These are phyloP conservation scores for Scarus forsteni DNA, from an alignment of 2,797 vertebrate genomes.

Conservation along the genomic window DNA sequence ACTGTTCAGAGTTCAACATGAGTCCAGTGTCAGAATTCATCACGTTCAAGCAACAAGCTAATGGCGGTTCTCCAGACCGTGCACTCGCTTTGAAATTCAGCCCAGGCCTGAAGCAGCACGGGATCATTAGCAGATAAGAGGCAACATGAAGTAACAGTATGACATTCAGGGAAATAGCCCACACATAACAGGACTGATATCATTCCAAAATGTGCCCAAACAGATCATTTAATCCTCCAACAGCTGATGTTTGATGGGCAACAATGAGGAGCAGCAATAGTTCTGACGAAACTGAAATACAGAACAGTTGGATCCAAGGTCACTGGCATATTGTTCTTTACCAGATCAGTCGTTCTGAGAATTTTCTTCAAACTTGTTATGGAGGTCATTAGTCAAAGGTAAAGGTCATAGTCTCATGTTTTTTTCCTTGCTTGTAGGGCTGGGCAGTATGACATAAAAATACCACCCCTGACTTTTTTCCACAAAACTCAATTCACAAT, in stretches of 20 bases:
- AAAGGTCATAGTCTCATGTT: no score
- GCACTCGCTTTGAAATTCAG: neutral
- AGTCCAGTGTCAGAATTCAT: conserved; percentile 23
- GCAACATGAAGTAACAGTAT: neutral
- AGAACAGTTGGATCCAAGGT: neutral
- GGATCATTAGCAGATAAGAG: neutral
- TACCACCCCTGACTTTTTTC: no score
- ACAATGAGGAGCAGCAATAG: neutral
- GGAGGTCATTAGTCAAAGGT: no score
- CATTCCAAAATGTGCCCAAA: neutral
- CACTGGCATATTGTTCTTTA: neutral
- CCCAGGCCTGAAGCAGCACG: neutral
- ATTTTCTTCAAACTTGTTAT: no score
- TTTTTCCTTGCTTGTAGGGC: no score
- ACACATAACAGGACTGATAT: neutral
- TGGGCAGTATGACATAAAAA: no score
- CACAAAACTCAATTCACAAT: no score
- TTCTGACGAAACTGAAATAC: neutral
- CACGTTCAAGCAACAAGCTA: neutral
- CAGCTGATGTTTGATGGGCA: neutral
- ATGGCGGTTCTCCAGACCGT: conserved; percentile 3
- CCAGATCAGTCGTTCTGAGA: no score
- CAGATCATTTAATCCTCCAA: neutral
- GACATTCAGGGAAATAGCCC: neutral
- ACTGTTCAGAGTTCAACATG: conserved; percentile 32